These are phyloP conservation scores for Eristalis pertinax DNA, from an alignment of 2,888 invertebrate genomes.

Conservation along the genomic window DNA sequence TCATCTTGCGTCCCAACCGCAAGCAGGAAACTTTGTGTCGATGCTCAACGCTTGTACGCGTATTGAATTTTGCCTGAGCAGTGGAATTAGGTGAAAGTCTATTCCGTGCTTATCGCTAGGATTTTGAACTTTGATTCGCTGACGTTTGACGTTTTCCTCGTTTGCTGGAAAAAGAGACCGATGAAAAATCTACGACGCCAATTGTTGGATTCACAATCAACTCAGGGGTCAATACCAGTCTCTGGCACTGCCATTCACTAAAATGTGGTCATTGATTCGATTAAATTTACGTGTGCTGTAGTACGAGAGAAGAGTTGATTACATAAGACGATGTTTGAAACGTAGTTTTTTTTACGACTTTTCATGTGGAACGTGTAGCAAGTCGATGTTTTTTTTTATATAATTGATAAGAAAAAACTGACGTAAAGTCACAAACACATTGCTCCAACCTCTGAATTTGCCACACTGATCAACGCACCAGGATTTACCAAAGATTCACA, in stretches of 20 bases:
- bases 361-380: background rate
- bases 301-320: background rate
- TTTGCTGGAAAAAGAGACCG: background rate
- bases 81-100: slow-evolving; percentile 12
- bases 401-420: too few species aligned
- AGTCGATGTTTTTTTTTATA: too few species aligned
- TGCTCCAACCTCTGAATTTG: too few species aligned
- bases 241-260: background rate
- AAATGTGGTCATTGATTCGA: background rate
- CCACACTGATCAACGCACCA: too few species aligned
- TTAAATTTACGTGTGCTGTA: background rate
- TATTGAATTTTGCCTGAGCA: background rate
- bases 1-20: slow-evolving; percentile 9
- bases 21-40: slow-evolving; percentile 7
- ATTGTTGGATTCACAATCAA: slow-evolving; percentile 3
- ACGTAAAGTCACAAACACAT: too few species aligned
- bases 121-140: slow-evolving; percentile 38
- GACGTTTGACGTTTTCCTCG: background rate
- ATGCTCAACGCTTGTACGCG: background rate
- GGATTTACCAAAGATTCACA: too few species aligned
- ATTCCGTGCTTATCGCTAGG: slow-evolving; percentile 29
- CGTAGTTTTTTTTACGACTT: background rate
- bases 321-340: background rate
- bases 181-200: slow-evolving; percentile 2
- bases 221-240: slow-evolving; percentile 32